Evolutionary conservation across 2,797 vertebrate species (phyloP), one percentile per base, ranked within the genome.

Genomic region (Eurystomus glaucurus): DNA sequence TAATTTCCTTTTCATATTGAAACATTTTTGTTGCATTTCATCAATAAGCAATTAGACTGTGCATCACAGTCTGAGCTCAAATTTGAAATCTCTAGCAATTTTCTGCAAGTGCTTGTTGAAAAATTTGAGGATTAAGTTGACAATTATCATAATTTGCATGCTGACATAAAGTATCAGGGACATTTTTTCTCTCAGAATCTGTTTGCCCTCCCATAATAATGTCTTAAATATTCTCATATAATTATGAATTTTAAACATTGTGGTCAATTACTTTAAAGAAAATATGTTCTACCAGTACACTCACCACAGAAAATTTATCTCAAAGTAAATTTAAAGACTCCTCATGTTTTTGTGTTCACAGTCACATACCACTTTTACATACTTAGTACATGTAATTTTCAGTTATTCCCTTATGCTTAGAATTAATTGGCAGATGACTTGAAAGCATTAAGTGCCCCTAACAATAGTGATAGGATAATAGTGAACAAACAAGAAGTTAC

Each of bases 61-160:
- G 17, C 12, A 22, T 92, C 52, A 89, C 88, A 85, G 86, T 92
- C 90, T 94, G 92, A 91, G 92, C 96, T 96, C 88, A 94, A 88
- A 93, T 76, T 35, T 26, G 41, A 86, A 92, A 89, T 91, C 75
- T 85, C 33, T 74, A 72, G 86, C 66, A 95, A 85, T 96, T 92
- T 95, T 72, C 80, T 92, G 74, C 66, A 96, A 97, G 81, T 92
- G 84, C 71, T 95, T 94, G 65, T 94, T 92, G 78, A 80, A 93
- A 94, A 94, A 68, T 51, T 77, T 43, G 54, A 93, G 86, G 85
- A 94, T 54, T 78, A 89, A 91, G 15, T 90, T 91, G 88, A 46
- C 60, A 5, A 71, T 91, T 75, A 91, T 19, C 14, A 19, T 94
- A 54, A 95, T 94, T 94, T 85, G 84, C 71, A 57, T 89, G 68